phyloP scores from a whole-genome alignment of 2,797 vertebrate genomes.

The Propithecus deckenii region DNA sequence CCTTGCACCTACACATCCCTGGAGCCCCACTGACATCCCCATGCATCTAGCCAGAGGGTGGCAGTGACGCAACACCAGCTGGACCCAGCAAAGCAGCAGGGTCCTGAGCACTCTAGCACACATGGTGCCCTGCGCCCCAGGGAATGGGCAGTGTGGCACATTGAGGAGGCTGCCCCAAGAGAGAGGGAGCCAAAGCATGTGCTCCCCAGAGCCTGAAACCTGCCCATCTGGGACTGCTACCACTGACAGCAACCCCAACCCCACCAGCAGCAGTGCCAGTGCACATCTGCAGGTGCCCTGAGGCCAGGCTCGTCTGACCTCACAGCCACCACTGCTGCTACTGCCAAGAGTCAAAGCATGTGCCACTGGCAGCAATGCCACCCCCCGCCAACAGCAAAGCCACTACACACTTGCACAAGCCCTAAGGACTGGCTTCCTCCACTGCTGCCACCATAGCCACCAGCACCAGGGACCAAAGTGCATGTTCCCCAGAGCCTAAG shows the following conservation, averaged over 20 bases:
- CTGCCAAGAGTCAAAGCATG: neutral
- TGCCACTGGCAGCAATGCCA: neutral
- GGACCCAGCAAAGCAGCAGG: neutral
- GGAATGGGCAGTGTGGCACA: neutral
- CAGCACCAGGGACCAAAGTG: neutral
- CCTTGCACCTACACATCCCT: neutral
- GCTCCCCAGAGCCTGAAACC: neutral
- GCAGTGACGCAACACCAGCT: neutral
- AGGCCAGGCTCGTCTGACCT: neutral
- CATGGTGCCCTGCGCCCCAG: neutral
- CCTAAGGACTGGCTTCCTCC: neutral
- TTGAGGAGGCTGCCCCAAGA: neutral
- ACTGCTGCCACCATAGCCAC: neutral
- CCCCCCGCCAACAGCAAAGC: neutral
- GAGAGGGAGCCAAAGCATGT: neutral
- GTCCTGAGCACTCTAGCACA: neutral
- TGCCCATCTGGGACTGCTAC: neutral
- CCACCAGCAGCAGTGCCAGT: neutral
- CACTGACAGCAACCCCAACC: neutral
- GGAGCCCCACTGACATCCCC: neutral
- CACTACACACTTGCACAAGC: neutral
- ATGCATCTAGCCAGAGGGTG: neutral
- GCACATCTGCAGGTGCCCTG: neutral
- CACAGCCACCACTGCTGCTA: neutral
- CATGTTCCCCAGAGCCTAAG: neutral